These are phyloP conservation scores for Globicephala melas DNA, from an alignment of 2,113 vertebrate species.

Conservation along the genomic window DNA sequence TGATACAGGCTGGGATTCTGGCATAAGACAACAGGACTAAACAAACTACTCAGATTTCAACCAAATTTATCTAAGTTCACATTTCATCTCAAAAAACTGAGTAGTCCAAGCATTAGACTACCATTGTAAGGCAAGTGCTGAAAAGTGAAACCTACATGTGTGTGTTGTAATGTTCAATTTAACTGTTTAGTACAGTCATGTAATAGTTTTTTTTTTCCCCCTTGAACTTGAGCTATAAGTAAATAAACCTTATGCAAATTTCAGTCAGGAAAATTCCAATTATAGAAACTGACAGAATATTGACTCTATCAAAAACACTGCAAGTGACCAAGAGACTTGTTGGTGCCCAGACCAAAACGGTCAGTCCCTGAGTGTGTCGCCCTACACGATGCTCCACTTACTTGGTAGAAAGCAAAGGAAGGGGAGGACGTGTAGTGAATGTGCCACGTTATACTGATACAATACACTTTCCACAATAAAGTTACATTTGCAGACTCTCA, in stretches of 20 bases:
- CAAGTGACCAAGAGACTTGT: neutral
- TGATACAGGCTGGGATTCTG: neutral
- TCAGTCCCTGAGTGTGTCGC: neutral
- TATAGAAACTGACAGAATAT: neutral
- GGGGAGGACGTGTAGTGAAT: neutral
- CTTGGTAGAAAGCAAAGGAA: neutral
- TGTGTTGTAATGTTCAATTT: neutral
- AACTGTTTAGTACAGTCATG: neutral
- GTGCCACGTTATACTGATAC: neutral
- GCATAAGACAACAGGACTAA: neutral
- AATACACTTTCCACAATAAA: neutral
- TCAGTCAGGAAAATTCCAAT: neutral
- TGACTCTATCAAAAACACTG: neutral
- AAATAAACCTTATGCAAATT: neutral
- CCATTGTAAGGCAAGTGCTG: neutral
- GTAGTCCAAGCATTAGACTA: neutral
- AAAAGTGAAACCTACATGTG: neutral
- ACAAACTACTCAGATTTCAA: neutral
- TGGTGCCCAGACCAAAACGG: neutral
- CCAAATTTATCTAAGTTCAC: neutral
- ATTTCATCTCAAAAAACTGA: neutral
- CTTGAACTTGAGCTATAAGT: neutral
- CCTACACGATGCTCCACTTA: neutral
- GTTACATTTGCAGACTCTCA: neutral
- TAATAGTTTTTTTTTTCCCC: neutral